phyloP scores from a whole-genome alignment of 2,797 vertebrate species.

The Semotilus atromaculatus region DNA sequence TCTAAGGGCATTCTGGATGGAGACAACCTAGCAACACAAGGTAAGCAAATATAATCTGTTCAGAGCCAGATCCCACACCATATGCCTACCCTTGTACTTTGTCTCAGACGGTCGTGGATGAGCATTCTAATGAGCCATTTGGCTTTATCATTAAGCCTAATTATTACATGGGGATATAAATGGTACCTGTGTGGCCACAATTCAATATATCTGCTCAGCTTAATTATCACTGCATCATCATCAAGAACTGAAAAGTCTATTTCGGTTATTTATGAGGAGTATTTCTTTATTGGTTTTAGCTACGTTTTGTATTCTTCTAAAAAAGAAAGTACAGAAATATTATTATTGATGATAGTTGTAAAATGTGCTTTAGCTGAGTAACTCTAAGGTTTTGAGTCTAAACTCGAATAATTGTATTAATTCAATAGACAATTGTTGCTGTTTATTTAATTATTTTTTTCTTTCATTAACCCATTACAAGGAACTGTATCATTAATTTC shows the following conservation, averaged over 20 bases:
- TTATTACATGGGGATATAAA: slow-evolving; percentile 76
- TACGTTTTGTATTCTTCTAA: neutral
- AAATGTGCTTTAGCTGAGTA: neutral
- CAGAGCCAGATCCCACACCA: slow-evolving; percentile 66
- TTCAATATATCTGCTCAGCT: slow-evolving; percentile 71
- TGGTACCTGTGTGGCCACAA: slow-evolving; percentile 72
- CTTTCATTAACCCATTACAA: neutral
- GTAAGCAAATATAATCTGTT: slow-evolving; percentile 65
- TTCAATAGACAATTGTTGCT: neutral
- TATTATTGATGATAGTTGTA: neutral
- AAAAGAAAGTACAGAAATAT: neutral
- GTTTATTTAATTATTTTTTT: neutral
- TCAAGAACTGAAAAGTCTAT: slow-evolving; percentile 63
- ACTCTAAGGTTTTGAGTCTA: neutral
- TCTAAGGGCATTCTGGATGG: slow-evolving; percentile 43
- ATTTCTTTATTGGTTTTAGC: neutral
- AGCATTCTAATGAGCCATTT: slow-evolving; percentile 77
- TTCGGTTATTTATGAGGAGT: neutral
- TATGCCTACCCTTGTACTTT: slow-evolving; percentile 62
- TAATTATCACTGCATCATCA: slow-evolving; percentile 68
- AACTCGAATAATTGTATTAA: neutral
- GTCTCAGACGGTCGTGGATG: slow-evolving; percentile 65
- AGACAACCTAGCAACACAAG: slow-evolving; percentile 54
- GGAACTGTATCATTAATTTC: neutral
- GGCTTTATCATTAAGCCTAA: slow-evolving; percentile 77